Percentiles rank a stretch among this genome's conserved stretches.
Conservation (phyloP, 2,888 invertebrate genomes). For the Pristionchus exspectatus region DNA sequence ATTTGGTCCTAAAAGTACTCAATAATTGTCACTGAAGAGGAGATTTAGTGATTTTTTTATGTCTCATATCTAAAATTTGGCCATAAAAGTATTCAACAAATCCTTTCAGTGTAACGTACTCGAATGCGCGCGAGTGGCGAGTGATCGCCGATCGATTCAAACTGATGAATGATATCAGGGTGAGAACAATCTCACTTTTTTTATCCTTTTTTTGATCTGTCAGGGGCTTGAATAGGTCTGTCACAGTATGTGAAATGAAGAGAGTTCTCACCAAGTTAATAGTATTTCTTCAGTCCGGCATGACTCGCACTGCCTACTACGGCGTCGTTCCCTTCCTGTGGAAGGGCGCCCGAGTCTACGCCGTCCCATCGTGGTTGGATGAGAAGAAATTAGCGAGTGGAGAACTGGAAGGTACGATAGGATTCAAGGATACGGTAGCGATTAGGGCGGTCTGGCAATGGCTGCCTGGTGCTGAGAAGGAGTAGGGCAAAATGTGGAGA, state of each 20-base stretch:
- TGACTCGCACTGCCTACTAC: slow-evolving; percentile 94
- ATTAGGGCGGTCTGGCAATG: too few species aligned
- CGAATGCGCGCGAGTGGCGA: slow-evolving; percentile 73
- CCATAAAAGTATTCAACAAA: not conserved
- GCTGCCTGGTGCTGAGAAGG: too few species aligned
- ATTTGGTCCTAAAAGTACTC: too few species aligned
- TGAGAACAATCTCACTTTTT: slow-evolving; percentile 49
- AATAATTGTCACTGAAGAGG: too few species aligned
- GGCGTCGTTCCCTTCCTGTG: slow-evolving; percentile 94
- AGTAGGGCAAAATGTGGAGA: too few species aligned
- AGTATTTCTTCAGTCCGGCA: slow-evolving; percentile 87
- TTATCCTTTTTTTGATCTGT: too few species aligned
- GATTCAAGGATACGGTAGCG: too few species aligned
- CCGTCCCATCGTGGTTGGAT: slow-evolving; percentile 60
- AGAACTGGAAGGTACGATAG: slow-evolving; percentile 5
- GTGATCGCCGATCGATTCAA: slow-evolving; percentile 70
- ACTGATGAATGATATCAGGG: slow-evolving; percentile 75
- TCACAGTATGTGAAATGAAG: not conserved
- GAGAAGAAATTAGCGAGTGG: slow-evolving; percentile 52
- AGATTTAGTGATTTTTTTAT: not conserved
- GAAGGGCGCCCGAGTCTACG: slow-evolving; percentile 88
- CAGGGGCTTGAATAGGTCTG: too few species aligned
- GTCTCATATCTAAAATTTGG: too few species aligned
- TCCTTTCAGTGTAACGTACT: slow-evolving; percentile 61
- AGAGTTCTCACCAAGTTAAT: not conserved